Evolutionary conservation across 92 coral and sea anemone species (phyloP), one percentile per base, ranked within the genome.

Genomic region (Phymanthus crucifer): DNA sequence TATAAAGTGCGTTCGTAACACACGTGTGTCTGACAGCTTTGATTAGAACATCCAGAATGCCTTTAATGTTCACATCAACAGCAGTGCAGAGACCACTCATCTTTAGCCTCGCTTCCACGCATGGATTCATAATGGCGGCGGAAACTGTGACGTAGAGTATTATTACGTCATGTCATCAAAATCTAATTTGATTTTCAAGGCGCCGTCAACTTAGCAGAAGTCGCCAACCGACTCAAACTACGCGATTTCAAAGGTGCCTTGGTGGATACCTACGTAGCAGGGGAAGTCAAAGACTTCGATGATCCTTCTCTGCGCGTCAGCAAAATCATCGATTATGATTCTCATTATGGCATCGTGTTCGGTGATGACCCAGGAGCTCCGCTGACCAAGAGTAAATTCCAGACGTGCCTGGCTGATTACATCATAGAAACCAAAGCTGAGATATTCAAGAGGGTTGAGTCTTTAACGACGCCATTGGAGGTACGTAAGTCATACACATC

Each of bases 211-310:
- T 76, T 87, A 14, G 79, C 67, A 10, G 66, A 67, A 8, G 67
- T 95, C 56, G 88, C 94, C 54, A 45, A 6, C 11, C 79, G 79
- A 18, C 93, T 95, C 23, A 89, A 87, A 50, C 43, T 71, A 9
- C 93, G 98, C 21, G 19, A 78, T 7, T 66, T 86, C 32, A 90
- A 90, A 71, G 98, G 98, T 19, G 93, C 91, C 4, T 75, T 93
- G 11, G 89, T 95, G 11, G 98, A 95, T 57, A 95, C 97, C 6
- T 95, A 90, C 57, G 98, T 95, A 21, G 98, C 98, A 8, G 98
- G 95, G 18, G 93, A 81, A 65, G 87, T 78, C 34, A 24, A 52
- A 0, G 91, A 45, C 19, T 89, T 92, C 47, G 58, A 46, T 32
- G 80, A 85, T 57, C 14, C 66, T 2, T 69, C 75, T 24, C 84